Base-by-base conservation (phyloP, 2,113 vertebrate genomes). In the Nestor notabilis region DNA sequence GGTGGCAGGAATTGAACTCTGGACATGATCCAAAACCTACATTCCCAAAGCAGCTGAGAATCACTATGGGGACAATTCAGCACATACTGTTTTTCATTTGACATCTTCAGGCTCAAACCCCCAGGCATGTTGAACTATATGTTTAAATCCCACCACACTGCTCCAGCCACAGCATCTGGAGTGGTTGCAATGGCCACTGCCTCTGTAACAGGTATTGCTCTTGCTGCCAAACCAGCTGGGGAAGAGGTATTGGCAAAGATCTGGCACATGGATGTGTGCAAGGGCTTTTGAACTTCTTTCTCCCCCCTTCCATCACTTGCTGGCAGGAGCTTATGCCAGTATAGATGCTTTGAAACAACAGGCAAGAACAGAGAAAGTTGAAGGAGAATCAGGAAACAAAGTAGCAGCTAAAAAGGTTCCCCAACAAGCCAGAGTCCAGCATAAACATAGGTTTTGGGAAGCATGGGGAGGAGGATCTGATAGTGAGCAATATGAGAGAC, bases 211-310 rank as follows among this genome's bases (percentile, higher is more conserved):
- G 69, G 74, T 93, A 95, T 33, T 78, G 17, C 43, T 77, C 75
- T 14, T 63, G 65, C 83, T 70, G 83, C 72, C 92, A 96, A 55
- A 91, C 53, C 56, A 87, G 90, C 85, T 89, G 65, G 37, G 53
- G 49, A 91, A 96, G 68, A 93, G n/a, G 43, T 23, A 77, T 4
- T 86, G 94, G 92, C 86, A 95, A 92, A 95, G 80, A 46, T 39
- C 41, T 80, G 92, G 56, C 9, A 1, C 25, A 81, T 0, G 11
- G 90, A 93, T 76, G 37, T 27, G 11, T 50, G 52, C 27, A 76
- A 90, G 21, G 23, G 63, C 76, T 92, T 89, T 17, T 66, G 55
- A 80, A 80, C 75, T 28, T 24, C 43, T 60, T 60, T 35, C 24
- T 8, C 9, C 13, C 4, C 5, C 9, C 19, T 15, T 15, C 8